phyloP scores from a whole-genome alignment of 2,888 invertebrate species.

The Pinctada fucata region DNA sequence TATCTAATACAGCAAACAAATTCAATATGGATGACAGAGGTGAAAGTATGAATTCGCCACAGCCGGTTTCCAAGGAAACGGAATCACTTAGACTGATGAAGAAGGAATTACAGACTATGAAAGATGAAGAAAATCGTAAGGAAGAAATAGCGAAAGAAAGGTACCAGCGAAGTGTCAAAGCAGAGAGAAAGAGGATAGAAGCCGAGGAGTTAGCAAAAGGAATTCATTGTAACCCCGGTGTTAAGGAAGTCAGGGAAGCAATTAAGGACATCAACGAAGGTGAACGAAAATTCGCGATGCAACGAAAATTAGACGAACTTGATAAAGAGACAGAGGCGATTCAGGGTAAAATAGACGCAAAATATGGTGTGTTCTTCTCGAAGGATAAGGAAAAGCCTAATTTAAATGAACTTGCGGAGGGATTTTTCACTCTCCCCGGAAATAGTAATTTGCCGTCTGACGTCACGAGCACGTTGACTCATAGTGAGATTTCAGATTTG shows the following conservation, averaged over 20 bases:
- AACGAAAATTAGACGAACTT: constrained; percentile 29
- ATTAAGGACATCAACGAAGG: constrained; percentile 27
- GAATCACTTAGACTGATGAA: constrained; percentile 17
- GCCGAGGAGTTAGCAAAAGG: constrained; percentile 25
- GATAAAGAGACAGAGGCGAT: constrained; percentile 30
- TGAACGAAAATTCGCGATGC: constrained; percentile 31
- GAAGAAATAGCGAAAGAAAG: constrained; percentile 25
- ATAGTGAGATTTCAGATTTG: constrained; percentile 62
- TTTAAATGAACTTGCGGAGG: constrained; percentile 51
- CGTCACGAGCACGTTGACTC: constrained; percentile 54
- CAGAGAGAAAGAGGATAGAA: constrained; percentile 27
- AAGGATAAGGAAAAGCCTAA: constrained; percentile 46
- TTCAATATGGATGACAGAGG: no score
- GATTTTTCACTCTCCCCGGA: constrained; percentile 47
- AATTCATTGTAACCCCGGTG: constrained; percentile 28
- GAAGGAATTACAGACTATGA: constrained; percentile 36
- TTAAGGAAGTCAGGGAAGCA: constrained; percentile 29
- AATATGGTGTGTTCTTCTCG: constrained; percentile 32
- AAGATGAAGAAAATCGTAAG: constrained; percentile 22
- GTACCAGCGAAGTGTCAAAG: constrained; percentile 28
- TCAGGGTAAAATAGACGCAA: constrained; percentile 28
- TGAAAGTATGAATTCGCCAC: no score
- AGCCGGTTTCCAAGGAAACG: no score
- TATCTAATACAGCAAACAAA: no score
- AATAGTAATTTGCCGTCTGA: constrained; percentile 53